Conservation (phyloP, 1,140 invertebrate species). For the Pectinophora gossypiella region DNA sequence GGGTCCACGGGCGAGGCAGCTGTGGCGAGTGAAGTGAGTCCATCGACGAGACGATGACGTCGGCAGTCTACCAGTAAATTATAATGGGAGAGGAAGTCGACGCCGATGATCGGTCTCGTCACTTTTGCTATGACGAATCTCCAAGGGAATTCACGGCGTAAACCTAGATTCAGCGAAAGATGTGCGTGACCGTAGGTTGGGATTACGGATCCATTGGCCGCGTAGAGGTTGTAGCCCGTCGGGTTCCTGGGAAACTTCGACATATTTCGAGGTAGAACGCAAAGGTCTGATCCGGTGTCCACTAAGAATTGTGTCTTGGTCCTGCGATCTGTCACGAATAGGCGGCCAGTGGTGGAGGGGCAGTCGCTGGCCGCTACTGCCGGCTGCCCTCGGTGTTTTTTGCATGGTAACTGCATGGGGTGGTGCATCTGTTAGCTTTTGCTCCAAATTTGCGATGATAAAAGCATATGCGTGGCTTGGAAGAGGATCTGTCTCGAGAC, state of each 20-base stretch:
- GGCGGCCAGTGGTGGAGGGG: not conserved
- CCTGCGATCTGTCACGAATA: slow-evolving; percentile 4
- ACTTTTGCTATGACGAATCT: slow-evolving; percentile 49
- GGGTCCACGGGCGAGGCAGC: slow-evolving; percentile 8
- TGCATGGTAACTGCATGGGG: not conserved
- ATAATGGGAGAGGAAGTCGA: slow-evolving; percentile 38
- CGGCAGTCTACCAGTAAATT: slow-evolving; percentile 22
- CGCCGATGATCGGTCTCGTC: slow-evolving; percentile 43
- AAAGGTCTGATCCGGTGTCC: slow-evolving; percentile 16
- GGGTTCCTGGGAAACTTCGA: not conserved
- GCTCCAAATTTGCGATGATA: not conserved
- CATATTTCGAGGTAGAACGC: slow-evolving; percentile 5
- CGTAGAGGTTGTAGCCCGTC: slow-evolving; percentile 10
- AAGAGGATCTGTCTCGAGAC: not conserved
- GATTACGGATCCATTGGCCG: slow-evolving; percentile 26
- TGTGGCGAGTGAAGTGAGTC: slow-evolving; percentile 10
- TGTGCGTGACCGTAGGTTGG: slow-evolving; percentile 28
- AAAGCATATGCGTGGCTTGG: not conserved
- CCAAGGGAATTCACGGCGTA: slow-evolving; percentile 38
- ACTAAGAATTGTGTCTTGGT: slow-evolving; percentile 10
- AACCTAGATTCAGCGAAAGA: slow-evolving; percentile 26
- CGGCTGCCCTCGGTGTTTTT: slow-evolving; percentile 4
- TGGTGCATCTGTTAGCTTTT: not conserved
- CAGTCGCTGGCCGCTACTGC: slow-evolving; percentile 8
- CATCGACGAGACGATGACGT: slow-evolving; percentile 10